These are phyloP conservation scores for Acrocephalus scirpaceus DNA, from an alignment of 2,797 vertebrate species.

Conservation along the genomic window DNA sequence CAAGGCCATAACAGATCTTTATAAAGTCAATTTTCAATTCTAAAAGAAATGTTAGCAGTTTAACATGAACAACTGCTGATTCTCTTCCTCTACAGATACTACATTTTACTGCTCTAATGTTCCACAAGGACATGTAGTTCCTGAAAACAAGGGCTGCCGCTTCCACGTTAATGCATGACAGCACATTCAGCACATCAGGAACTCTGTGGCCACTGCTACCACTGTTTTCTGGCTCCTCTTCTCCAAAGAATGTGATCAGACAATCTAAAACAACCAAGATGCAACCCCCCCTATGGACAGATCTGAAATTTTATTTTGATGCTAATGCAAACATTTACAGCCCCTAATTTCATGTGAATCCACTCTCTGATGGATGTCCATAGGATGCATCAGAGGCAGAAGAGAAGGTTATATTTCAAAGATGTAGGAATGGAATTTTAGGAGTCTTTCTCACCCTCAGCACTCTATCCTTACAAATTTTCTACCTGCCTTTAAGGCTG, in stretches of 20 bases:
- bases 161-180: background rate
- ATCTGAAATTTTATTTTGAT: background rate
- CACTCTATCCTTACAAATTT: background rate
- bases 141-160: background rate
- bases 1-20: accelerated
- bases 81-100: background rate
- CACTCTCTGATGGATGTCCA: background rate
- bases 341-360: background rate
- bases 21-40: background rate
- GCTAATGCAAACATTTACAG: background rate
- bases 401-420: background rate
- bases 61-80: background rate
- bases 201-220: background rate
- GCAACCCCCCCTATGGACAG: accelerated
- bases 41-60: background rate
- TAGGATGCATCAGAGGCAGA: background rate
- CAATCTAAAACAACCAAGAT: background rate
- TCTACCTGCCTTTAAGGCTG: background rate
- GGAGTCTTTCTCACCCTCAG: background rate
- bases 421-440: background rate
- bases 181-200: background rate
- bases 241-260: background rate
- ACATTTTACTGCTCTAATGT: background rate
- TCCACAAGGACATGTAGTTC: background rate
- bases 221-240: background rate